Evolutionary conservation across 1,140 invertebrate genomes (phyloP).

Genomic region (Prorops nasuta): DNA sequence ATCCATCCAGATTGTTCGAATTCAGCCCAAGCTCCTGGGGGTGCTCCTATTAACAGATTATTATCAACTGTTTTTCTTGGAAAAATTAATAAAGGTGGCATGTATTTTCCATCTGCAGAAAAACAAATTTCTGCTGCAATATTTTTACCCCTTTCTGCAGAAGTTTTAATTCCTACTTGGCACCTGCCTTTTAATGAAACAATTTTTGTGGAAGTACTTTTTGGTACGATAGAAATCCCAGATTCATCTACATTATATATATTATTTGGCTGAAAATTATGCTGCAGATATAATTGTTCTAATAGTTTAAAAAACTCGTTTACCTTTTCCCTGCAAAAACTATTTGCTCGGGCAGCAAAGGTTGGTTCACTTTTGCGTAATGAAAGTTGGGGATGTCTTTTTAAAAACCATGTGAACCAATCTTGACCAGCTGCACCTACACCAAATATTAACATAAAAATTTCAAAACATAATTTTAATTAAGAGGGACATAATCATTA

Average conservation of each 20-base stretch:
- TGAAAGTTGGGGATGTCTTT: conserved; percentile 32
- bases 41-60: conserved; percentile 32
- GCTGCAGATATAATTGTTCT: conserved; percentile 16
- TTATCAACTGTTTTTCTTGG: conserved; percentile 34
- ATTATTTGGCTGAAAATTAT: conserved; percentile 24
- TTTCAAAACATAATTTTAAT: conserved; percentile 7
- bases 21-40: conserved; percentile 15
- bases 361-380: conserved; percentile 33
- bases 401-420: conserved; percentile 35
- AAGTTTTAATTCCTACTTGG: conserved; percentile 29
- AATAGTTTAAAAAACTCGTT: conserved; percentile 20
- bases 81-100: conserved; percentile 44
- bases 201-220: neutral
- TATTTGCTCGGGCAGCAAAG: conserved; percentile 28
- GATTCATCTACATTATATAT: conserved; percentile 39
- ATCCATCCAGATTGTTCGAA: conserved; percentile 17
- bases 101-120: conserved; percentile 37
- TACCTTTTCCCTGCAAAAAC: conserved; percentile 30
- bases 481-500: too few relatives aligned
- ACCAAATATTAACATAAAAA: conserved; percentile 17
- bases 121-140: conserved; percentile 45
- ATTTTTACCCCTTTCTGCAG: conserved; percentile 37
- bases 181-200: conserved; percentile 10
- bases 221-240: conserved; percentile 29
- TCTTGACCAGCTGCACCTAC: conserved; percentile 24